Evolutionary conservation across 2,888 invertebrate species (phyloP).

Genomic region (Hipparchia sbordonii): DNA sequence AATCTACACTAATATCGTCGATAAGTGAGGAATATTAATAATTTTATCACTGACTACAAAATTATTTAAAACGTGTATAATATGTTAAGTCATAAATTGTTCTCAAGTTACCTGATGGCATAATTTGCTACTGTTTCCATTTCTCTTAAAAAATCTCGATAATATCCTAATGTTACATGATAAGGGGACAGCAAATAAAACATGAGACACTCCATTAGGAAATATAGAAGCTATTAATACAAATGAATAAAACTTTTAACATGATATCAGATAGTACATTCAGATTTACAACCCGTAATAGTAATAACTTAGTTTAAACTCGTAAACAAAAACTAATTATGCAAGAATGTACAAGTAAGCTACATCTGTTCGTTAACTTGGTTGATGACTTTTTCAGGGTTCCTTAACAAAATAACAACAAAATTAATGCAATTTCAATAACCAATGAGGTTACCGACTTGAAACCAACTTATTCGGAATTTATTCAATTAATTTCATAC

Average conservation of each 20-base stretch:
- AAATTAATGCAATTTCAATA: too few relatives aligned
- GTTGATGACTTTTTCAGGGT: not conserved
- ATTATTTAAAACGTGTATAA: too few relatives aligned
- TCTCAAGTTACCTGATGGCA: slow-evolving; percentile 1
- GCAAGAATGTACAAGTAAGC: slow-evolving; percentile 5
- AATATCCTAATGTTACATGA: slow-evolving; percentile 3
- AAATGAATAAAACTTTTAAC: slow-evolving; percentile 22
- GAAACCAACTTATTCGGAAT: too few relatives aligned
- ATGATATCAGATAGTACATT: slow-evolving; percentile 1
- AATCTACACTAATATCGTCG: too few relatives aligned
- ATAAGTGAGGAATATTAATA: too few relatives aligned
- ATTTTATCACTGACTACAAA: too few relatives aligned
- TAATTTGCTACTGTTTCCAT: slow-evolving; percentile 11
- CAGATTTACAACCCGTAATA: slow-evolving; percentile 8
- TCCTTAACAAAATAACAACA: too few relatives aligned
- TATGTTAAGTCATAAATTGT: not conserved
- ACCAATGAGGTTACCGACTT: too few relatives aligned
- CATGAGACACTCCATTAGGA: slow-evolving; percentile 8
- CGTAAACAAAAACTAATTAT: slow-evolving; percentile 13
- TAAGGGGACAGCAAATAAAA: slow-evolving; percentile 11
- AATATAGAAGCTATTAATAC: slow-evolving; percentile 18
- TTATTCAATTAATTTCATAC: too few relatives aligned
- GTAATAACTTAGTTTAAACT: slow-evolving; percentile 12
- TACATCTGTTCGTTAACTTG: not conserved
- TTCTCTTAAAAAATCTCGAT: slow-evolving; percentile 10